Evolutionary conservation across 2,113 vertebrate species (phyloP).

Genomic region (Forbesichthys papilliferus): DNA sequence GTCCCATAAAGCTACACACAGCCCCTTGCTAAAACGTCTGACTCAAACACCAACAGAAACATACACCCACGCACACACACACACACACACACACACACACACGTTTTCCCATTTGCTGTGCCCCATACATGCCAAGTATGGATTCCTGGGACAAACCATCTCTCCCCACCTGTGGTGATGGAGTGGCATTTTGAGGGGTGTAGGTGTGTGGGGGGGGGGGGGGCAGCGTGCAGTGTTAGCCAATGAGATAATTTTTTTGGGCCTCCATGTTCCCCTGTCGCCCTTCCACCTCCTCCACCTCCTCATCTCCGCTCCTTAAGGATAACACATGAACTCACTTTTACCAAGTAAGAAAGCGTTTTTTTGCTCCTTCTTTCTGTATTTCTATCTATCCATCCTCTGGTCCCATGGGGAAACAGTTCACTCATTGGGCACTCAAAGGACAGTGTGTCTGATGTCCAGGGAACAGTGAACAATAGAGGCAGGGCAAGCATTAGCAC

Average conservation of each 20-base stretch:
- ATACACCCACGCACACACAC: neutral
- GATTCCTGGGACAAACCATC: conserved; percentile 48
- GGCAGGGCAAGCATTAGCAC: conserved; percentile 22
- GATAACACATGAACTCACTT: conserved; percentile 34
- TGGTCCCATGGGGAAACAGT: conserved; percentile 8
- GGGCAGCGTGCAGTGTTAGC: conserved; percentile 28
- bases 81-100: conserved; percentile 8
- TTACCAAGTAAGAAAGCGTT: neutral
- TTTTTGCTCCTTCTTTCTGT: neutral
- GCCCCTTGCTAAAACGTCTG: conserved; percentile 17
- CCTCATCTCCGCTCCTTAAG: conserved; percentile 22
- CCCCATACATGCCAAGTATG: conserved; percentile 29
- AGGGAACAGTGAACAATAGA: neutral
- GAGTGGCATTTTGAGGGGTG: conserved; percentile 4
- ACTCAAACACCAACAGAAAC: conserved; percentile 4
- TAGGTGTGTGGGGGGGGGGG: conserved; percentile 13
- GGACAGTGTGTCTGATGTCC: neutral
- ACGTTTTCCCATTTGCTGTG: conserved; percentile 1
- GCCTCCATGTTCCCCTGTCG: conserved; percentile 47
- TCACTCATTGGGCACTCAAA: neutral
- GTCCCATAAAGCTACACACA: conserved; percentile 30
- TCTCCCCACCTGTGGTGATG: conserved; percentile 46
- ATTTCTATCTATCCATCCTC: conserved; percentile 18
- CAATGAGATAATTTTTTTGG: conserved; percentile 66
- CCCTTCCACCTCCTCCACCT: neutral